A percentile compares a stretch with the other conserved stretches of the same genome.
Conservation (phyloP, 2,113 vertebrate species). For the Gobiocypris rarus region DNA sequence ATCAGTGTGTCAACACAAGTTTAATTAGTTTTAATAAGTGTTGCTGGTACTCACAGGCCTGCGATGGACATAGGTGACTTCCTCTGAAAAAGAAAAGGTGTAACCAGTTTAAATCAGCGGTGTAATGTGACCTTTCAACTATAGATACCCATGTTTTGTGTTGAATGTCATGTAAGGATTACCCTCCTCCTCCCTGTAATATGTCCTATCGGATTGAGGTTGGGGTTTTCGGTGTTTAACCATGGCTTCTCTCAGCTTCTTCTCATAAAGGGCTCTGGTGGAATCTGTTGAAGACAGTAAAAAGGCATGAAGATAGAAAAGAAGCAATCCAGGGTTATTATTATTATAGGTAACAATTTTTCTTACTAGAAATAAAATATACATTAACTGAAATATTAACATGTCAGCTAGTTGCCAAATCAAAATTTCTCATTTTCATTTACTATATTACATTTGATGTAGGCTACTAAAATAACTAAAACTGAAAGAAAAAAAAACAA, state of each 20-base stretch:
- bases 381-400: neutral
- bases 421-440: too few species aligned
- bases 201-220: slow-evolving; percentile 64
- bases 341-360: too few species aligned
- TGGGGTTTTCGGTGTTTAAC: slow-evolving; percentile 52
- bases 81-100: slow-evolving; percentile 63
- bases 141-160: neutral
- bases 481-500: too few species aligned
- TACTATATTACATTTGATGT: too few species aligned
- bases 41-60: slow-evolving; percentile 19
- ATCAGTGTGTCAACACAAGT: neutral
- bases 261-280: slow-evolving; percentile 76
- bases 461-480: too few species aligned
- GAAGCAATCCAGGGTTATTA: too few species aligned
- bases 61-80: slow-evolving; percentile 66
- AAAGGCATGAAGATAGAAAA: too few species aligned
- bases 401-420: neutral
- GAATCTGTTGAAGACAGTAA: slow-evolving; percentile 51
- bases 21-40: neutral
- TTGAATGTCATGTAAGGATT: neutral
- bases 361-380: too few species aligned
- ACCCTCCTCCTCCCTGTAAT: slow-evolving; percentile 73
- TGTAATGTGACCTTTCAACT: neutral
- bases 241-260: slow-evolving; percentile 74
- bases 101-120: neutral